A percentile compares a stretch with the other conserved stretches of the same genome.
These are phyloP conservation scores for Phalacrocorax carbo DNA, from an alignment of 2,113 vertebrate genomes.

Conservation along the genomic window DNA sequence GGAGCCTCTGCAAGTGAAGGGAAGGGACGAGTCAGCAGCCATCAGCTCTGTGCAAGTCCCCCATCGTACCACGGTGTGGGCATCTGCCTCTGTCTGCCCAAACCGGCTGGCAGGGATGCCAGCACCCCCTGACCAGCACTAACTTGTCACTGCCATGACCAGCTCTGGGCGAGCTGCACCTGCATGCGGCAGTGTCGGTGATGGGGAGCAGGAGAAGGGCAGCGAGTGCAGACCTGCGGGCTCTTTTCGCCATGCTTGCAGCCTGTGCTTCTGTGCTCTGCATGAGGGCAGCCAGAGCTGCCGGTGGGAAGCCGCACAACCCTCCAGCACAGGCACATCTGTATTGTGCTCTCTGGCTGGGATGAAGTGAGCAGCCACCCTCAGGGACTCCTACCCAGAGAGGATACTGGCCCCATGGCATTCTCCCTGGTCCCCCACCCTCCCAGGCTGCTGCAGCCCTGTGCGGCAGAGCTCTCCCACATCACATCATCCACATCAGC, in stretches of 20 bases:
- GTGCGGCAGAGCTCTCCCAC: not conserved
- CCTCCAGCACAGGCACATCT: not conserved
- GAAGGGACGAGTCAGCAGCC: not conserved
- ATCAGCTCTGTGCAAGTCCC: not conserved
- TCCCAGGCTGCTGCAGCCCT: not conserved
- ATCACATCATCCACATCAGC: conserved; percentile 19
- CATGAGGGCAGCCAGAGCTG: not conserved
- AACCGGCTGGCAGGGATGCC: not conserved
- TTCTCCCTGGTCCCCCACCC: not conserved
- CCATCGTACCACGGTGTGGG: fast-evolving
- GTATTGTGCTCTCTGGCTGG: not conserved
- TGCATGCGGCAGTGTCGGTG: fast-evolving
- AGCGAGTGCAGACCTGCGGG: not conserved
- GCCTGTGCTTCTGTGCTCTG: not conserved
- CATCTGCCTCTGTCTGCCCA: not conserved
- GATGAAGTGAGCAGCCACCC: not conserved
- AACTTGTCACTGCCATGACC: not conserved
- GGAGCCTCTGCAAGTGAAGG: not conserved
- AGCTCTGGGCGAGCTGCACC: not conserved
- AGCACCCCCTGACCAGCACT: not conserved
- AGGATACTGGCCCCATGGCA: not conserved
- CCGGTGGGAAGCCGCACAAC: fast-evolving
- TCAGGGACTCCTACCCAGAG: not conserved
- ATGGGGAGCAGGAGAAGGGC: not conserved
- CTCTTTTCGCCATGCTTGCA: not conserved